Base-by-base conservation (phyloP, 2,888 invertebrate genomes). In the Yponomeuta cagnagella region DNA sequence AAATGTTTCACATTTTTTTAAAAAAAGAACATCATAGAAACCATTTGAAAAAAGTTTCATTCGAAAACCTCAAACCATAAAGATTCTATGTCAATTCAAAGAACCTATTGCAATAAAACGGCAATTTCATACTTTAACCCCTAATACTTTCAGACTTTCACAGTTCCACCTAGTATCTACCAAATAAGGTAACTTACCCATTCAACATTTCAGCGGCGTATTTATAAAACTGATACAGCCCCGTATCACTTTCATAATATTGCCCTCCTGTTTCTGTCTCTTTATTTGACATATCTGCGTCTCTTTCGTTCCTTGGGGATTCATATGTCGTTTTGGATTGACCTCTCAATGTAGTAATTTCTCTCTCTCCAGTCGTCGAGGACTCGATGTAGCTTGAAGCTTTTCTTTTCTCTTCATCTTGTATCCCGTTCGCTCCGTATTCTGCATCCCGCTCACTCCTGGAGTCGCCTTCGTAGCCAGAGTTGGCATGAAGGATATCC, bases 221-320 rank as follows among this genome's bases (percentile, higher is more conserved):
- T 74, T 88, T 88, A 73, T 92, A 92, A 70, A 92, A 87, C 70
- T 92, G 90, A 58, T 82, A 85, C 65, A 91, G 75, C 70, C 82
- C 86, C 0, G 87, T 84, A 68, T 91, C 85, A 70, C 84, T 86
- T 3, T 84, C 80, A 89, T 23, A 1, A 23, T 88, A 30, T 77
- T 74, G 10, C 43, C 58, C 48, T 43, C 10, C 43, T 30, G 69
- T 48, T n/a, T 48, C 33, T 70, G 37, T 48, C n/a, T 30, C 10
- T 48, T 69, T 12, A 0, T 65, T 37, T 33, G 15, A 5, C 43
- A 10, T 37, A 2, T 70, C 58, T 48, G n/a, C 76, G n/a, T 73
- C 66, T 69, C 63, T 74, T 5, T 58, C 52, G 1, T 58, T 58
- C 15, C 12, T 58, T 15, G 15, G 15, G 52, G 15, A 4, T 8